Percentiles rank a stretch among this genome's conserved stretches.
Evolutionary conservation across 2,888 invertebrate species (phyloP).

Genomic region (Odontocerum albicorne): DNA sequence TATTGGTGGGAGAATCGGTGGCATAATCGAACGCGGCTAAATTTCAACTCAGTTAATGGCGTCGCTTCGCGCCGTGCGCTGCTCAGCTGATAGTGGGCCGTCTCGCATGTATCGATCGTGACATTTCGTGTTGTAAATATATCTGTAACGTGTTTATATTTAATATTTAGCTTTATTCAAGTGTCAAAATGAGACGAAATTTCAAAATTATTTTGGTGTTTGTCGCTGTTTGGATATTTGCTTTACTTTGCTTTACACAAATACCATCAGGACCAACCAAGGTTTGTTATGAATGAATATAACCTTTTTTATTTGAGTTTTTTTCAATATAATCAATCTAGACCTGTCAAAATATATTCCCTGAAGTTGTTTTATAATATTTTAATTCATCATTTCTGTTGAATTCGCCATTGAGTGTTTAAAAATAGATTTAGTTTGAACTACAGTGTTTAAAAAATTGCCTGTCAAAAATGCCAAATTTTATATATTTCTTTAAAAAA

Average conservation of each 20-base stretch:
- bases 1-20: no score
- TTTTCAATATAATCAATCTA: background rate
- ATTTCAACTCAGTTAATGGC: constrained; percentile 22
- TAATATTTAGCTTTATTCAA: background rate
- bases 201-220: constrained; percentile 62
- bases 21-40: no score
- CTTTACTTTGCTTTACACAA: constrained; percentile 64
- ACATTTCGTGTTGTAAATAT: constrained; percentile 25
- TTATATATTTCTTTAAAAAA: no score
- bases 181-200: constrained; percentile 62
- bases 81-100: constrained; percentile 18
- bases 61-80: constrained; percentile 19
- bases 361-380: background rate
- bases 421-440: no score
- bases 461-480: no score
- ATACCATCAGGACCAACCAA: constrained; percentile 54
- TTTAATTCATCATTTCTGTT: background rate
- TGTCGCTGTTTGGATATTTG: constrained; percentile 65
- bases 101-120: constrained; percentile 29
- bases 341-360: no score
- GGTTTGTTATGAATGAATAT: constrained; percentile 44
- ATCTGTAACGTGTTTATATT: constrained; percentile 1
- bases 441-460: no score
- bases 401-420: no score
- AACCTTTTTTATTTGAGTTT: constrained; percentile 4